A percentile compares a stretch with the other conserved stretches of the same genome.
Conservation (phyloP, 2,113 vertebrate genomes). For the Marmota flaviventris region DNA sequence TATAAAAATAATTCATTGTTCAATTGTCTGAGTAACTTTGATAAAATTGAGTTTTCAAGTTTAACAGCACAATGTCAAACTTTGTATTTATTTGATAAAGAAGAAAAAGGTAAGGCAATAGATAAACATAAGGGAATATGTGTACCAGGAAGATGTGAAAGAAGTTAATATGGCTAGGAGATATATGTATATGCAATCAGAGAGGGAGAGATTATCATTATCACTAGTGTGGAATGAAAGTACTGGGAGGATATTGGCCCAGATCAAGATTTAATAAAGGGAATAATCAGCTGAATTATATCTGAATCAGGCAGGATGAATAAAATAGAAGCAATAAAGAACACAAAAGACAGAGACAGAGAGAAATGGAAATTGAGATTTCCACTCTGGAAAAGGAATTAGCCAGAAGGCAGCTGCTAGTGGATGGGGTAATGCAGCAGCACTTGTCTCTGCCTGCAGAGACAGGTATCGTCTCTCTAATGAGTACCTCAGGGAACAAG, state of each 20-base stretch:
- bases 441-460: background rate
- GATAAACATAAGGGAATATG: background rate
- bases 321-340: background rate
- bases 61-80: background rate
- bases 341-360: background rate
- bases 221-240: background rate
- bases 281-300: background rate
- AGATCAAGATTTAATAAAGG: background rate
- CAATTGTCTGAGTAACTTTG: background rate
- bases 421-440: background rate
- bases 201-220: background rate
- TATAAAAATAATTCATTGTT: background rate
- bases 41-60: slow-evolving; percentile 43
- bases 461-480: slow-evolving; percentile 8
- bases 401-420: background rate
- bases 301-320: background rate
- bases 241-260: background rate
- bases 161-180: background rate
- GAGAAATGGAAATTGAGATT: background rate
- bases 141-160: background rate
- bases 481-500: slow-evolving; percentile 31
- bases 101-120: background rate
- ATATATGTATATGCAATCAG: background rate
- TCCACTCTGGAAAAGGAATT: slow-evolving; percentile 10
- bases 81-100: background rate